phyloP scores from a whole-genome alignment of 2,113 vertebrate genomes.

The Tretioscincus oriximinensis region DNA sequence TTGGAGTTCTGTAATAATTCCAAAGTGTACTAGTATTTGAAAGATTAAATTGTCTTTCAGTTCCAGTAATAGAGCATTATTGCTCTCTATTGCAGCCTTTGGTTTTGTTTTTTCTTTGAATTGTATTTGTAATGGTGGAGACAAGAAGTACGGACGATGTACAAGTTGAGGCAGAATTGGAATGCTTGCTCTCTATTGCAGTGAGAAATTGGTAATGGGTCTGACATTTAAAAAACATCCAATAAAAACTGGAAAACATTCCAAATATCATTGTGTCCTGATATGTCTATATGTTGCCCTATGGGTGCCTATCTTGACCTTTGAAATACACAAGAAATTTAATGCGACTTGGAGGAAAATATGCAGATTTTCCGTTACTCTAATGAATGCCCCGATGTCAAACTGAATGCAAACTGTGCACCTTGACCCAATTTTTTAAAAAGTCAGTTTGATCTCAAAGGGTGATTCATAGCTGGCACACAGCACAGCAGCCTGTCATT shows the following conservation, averaged over 20 bases:
- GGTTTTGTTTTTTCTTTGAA: not conserved
- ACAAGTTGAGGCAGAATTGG: not conserved
- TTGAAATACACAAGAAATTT: no score
- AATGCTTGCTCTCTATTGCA: not conserved
- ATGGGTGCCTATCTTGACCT: no score
- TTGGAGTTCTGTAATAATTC: not conserved
- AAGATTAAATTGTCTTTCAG: not conserved
- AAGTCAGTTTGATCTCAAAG: no score
- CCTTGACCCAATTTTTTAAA: no score
- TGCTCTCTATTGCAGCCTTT: not conserved
- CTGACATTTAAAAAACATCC: not conserved
- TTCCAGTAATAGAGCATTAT: not conserved
- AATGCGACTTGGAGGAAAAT: no score
- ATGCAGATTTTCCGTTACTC: no score
- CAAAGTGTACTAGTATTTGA: not conserved
- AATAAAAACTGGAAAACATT: constrained; percentile 13
- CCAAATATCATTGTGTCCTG: not conserved
- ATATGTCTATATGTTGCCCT: no score
- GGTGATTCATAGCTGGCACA: no score
- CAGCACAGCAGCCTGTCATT: no score
- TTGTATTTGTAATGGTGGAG: not conserved
- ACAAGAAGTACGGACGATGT: not conserved
- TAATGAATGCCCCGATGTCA: no score
- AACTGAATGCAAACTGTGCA: no score
- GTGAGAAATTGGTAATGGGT: not conserved